Base-by-base conservation (phyloP, 2,888 invertebrate species). In the Tinea semifulvella region DNA sequence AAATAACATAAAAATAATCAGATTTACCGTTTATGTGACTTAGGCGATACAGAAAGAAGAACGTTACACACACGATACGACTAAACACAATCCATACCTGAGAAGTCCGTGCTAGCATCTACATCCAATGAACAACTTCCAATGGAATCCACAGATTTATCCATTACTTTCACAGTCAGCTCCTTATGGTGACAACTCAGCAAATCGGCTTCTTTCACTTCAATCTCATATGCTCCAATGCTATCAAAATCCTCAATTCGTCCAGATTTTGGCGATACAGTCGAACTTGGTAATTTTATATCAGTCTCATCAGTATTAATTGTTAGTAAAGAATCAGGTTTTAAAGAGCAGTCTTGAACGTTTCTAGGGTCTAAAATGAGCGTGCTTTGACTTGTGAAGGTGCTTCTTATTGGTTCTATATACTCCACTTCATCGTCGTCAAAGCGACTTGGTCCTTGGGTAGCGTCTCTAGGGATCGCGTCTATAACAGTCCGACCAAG, bases 41-140 rank as follows among this genome's bases (percentile, higher is more conserved):
- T n/a, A n/a, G 8, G 5, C 22, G 22, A 8, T 7, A 22, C 22
- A 8, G 6, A 22, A 22, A 22, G 22, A 22, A 22, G 8, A 8
- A 22, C 22, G 8, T 22, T 7, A 5, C 22, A 22, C 22, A 7
- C 22, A 22, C 22, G 22, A 22, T n/a, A n/a, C n/a, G n/a, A n/a
- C n/a, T 53, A 45, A 46, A 39, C 44, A 42, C 28, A 47, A 18
- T 46, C 60, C 56, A 80, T 88, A 89, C 89, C 89, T 88, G 88
- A 86, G 60, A 88, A 84, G 60, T 89, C 88, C 49, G 87, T 87
- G 61, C 88, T 86, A 47, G 88, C 89, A 62, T 93, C 92, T 69
- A 91, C 90, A 71, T 93, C 92, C 61, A 93, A 81, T 54, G 92
- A 92, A 76, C 92, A 93, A 79, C 90, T 90, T 58, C 92, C 92